Evolutionary conservation across 1,140 invertebrate genomes (phyloP), one percentile per base, ranked within the genome.

Genomic region (Lasioglossum albipes): DNA sequence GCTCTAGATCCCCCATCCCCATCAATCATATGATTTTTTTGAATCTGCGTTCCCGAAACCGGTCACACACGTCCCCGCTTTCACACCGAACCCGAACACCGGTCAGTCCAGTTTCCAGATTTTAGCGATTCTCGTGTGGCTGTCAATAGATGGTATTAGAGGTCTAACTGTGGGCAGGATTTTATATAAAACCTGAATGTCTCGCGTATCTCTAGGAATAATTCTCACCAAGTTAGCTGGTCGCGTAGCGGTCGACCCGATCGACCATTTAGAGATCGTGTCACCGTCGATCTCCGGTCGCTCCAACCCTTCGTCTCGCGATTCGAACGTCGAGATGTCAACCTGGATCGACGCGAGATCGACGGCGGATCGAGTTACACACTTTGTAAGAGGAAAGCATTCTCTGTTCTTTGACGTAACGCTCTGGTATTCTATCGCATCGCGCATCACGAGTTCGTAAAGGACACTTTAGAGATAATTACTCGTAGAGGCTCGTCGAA

Each of bases 171-270:
- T 85, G 81, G 72, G 65, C 82, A 77, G 68, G 77, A 81, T 85
- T 85, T 85, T 85, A 76, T 85, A 85, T 85, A 82, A 68, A 61
- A 84, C 75, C 69, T 78, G 73, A 82, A 79, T 76, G 79, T 76
- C 71, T 76, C 52, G 75, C 79, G 74, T 81, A 81, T 65, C 69
- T 75, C 62, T 80, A 80, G 72, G 75, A 61, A 52, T 80, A 80
- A 41, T 75, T 61, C 72, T 22, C 12, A 65, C 36, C 45, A 62
- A 67, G 72, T 80, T 80, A 80, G 78, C 27, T 68, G 59, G 27
- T 45, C 36, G 77, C 31, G 41, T 79, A 64, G 42, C 57, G 27
- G 75, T 22, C 57, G 67, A 62, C 70, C 16, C 75, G 54, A 62
- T 42, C 77, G 77, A 52, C 31, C 27, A 31, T 31, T 59, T 66